Evolutionary conservation across 2,113 vertebrate genomes (phyloP).

Genomic region (Cisticola juncidis): DNA sequence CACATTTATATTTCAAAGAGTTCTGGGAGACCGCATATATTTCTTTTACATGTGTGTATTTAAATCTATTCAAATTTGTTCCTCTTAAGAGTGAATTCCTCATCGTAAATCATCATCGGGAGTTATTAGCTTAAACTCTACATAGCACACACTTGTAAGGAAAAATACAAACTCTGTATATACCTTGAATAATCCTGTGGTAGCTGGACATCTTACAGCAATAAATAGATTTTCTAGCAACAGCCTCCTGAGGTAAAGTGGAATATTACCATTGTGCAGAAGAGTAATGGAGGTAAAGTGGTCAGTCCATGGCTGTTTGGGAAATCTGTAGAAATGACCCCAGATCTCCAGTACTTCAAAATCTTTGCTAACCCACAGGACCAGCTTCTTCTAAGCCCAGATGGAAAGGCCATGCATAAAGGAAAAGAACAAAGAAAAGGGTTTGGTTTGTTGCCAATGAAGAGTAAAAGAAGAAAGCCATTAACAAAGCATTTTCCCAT

Average conservation of each 20-base stretch:
- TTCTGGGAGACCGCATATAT: neutral
- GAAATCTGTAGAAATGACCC: neutral
- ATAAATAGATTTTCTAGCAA: neutral
- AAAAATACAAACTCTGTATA: neutral
- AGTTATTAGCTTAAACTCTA: conserved; percentile 18
- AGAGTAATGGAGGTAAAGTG: neutral
- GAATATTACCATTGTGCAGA: neutral
- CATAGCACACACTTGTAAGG: neutral
- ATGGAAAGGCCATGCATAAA: conserved; percentile 16
- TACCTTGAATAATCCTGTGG: neutral
- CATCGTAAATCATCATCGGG: neutral
- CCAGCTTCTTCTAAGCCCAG: neutral
- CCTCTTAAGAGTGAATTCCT: conserved; percentile 7
- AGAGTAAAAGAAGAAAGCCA: conserved; percentile 33
- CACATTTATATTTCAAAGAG: conserved; percentile 39
- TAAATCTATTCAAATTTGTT: conserved; percentile 49
- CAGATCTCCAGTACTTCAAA: neutral
- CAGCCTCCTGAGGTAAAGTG: neutral
- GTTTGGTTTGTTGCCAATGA: neutral
- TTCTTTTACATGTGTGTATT: conserved; percentile 30
- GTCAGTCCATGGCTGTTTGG: neutral
- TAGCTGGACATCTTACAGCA: neutral
- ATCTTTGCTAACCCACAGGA: neutral
- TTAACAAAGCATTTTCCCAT: conserved; percentile 34
- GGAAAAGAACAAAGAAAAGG: conserved; percentile 31